phyloP scores from a whole-genome alignment of 2,113 vertebrate genomes.

The Antigone vipio region DNA sequence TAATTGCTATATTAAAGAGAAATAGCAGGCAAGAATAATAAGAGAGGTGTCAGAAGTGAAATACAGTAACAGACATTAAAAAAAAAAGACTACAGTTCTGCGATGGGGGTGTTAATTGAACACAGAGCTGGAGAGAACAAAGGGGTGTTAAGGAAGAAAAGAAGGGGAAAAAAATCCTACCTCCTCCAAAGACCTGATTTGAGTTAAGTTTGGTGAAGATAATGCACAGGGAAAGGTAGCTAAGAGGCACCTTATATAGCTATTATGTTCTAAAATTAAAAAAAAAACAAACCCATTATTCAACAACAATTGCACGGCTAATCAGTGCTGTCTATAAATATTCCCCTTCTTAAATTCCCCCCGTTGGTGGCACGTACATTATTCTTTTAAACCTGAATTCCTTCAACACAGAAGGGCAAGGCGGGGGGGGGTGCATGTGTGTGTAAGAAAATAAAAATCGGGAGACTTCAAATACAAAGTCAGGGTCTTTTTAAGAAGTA shows the following conservation, averaged over 20 bases:
- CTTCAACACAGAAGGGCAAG: neutral
- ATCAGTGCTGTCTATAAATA: constrained; percentile 51
- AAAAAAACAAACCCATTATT: constrained; percentile 50
- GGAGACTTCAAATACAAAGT: neutral
- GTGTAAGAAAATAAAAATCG: neutral
- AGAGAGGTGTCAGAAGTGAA: constrained; percentile 62
- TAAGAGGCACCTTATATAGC: constrained; percentile 49
- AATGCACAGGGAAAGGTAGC: constrained; percentile 32
- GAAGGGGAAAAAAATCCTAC: constrained; percentile 15
- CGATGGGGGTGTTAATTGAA: constrained; percentile 69
- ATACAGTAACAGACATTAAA: constrained; percentile 63
- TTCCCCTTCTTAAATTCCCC: constrained; percentile 3
- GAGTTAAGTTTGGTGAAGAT: constrained; percentile 61
- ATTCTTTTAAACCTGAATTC: neutral
- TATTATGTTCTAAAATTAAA: constrained; percentile 52
- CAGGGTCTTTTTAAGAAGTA: constrained; percentile 16
- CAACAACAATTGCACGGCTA: constrained; percentile 31
- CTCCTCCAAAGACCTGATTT: constrained; percentile 63
- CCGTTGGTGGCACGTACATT: neutral
- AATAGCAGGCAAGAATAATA: constrained; percentile 59
- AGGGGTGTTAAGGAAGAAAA: constrained; percentile 60
- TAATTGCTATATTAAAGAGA: constrained; percentile 67
- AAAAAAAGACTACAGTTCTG: constrained; percentile 37
- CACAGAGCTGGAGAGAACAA: constrained; percentile 68
- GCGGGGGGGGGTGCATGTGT: neutral